Base-by-base conservation (phyloP, 2,113 vertebrate species). In the Melanerpes formicivorus region DNA sequence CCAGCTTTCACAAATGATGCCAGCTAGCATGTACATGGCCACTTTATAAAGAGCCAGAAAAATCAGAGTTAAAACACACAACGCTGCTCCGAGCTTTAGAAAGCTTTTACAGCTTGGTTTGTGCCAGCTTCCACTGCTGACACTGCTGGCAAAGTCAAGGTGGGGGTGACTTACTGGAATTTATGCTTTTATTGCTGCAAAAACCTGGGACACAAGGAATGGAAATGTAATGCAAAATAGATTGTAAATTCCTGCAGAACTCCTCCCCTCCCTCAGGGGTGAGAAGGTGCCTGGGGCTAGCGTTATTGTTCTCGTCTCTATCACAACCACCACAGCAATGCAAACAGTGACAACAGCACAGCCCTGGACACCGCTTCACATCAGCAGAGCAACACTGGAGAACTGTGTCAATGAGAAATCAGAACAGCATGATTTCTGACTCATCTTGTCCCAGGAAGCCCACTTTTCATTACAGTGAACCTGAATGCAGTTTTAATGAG, bases 261-360 rank as follows among this genome's bases (percentile, higher is more conserved):
- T 59, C 71, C 89, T 84, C 87, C 91, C 65, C 72, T 72, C 89
- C 84, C 87, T 44, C 44, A 40, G 81, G 94, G 87, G 34, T 44
- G 37, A 91, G 87, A 90, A 75, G 78, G 84, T 88, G 87, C 80
- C 75, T 23, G 48, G 73, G 59, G 80, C 73, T 89, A 50, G 62
- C 3, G 2, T 59, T 76, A 79, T 34, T 79, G 81, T 82, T 82
- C 52, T 77, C 48, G 40, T 59, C 90, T 42, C 75, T 73, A 26
- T 73, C 72, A 70, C 74, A 81, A 29, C 34, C 37, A 42, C 34
- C 58, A 14, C 54, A 64, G 75, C 18, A 84, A 70, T 2, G 21
- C 73, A 42, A 80, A 70, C 59, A 67, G 21, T 11, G 77, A 65
- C 88, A 80, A 32, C 44, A 60, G 78, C 63, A 55, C 54, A 30